A percentile compares a stretch with the other conserved stretches of the same genome.
Evolutionary conservation across 2,888 invertebrate genomes (phyloP).

Genomic region (Dynastes tityus): DNA sequence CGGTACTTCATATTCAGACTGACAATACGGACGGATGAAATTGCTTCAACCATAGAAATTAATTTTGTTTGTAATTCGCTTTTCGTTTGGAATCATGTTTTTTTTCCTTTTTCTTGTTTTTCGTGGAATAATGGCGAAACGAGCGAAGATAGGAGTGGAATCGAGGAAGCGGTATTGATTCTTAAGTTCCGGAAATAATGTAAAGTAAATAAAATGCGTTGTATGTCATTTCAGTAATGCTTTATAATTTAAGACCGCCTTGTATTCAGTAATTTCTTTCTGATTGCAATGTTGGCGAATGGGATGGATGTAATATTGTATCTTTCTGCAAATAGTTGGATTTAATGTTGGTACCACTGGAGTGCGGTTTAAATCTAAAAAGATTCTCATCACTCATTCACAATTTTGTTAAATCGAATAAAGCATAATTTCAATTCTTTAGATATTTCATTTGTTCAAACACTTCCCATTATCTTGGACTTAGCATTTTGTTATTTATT

Average conservation of each 20-base stretch:
- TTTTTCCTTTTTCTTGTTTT: neutral
- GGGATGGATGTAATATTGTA: no score
- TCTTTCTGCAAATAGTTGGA: neutral
- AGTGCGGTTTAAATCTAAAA: neutral
- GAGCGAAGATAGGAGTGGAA: neutral
- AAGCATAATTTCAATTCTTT: no score
- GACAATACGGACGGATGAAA: neutral
- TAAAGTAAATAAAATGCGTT: constrained; percentile 5
- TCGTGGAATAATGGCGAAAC: neutral
- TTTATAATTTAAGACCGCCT: neutral
- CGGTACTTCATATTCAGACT: constrained; percentile 2
- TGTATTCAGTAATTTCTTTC: no score
- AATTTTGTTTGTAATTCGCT: constrained; percentile 27
- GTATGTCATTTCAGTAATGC: neutral
- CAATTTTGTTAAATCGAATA: neutral
- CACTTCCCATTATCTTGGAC: no score
- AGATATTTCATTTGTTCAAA: no score
- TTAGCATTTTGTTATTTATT: no score
- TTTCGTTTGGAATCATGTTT: constrained; percentile 18
- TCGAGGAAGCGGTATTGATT: constrained; percentile 8
- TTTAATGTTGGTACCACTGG: neutral
- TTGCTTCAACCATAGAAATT: constrained; percentile 7
- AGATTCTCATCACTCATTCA: neutral
- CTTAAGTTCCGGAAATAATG: constrained; percentile 19
- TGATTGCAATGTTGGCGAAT: no score